Conservation (phyloP, 2,888 invertebrate genomes). For the Lepeophtheirus nordmannii region DNA sequence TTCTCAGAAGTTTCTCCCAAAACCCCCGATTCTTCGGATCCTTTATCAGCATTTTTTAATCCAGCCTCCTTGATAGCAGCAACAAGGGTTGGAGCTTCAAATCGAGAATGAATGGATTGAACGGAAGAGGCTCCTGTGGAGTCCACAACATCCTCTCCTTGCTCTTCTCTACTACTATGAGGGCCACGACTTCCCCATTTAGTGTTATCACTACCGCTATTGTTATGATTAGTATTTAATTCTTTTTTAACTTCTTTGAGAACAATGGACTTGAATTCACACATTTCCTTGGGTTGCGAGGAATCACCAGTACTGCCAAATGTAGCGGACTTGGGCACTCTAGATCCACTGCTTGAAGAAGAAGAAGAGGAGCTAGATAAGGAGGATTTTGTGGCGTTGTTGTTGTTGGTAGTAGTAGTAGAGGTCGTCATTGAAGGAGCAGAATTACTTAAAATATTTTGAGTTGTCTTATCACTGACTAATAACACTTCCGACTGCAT, state of each 20-base stretch:
- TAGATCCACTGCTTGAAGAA: background rate
- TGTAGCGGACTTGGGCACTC: too few species aligned
- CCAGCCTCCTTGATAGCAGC: too few species aligned
- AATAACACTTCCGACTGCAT: background rate
- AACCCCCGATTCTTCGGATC: too few species aligned
- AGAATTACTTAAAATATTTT: background rate
- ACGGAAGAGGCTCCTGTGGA: background rate
- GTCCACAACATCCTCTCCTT: background rate
- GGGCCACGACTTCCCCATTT: background rate
- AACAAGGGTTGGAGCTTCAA: background rate
- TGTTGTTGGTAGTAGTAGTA: background rate
- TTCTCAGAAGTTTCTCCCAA: background rate
- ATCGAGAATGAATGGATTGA: background rate
- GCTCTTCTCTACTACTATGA: background rate
- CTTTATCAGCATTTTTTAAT: too few species aligned
- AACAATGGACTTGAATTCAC: background rate
- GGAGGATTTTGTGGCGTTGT: background rate
- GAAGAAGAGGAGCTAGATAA: background rate
- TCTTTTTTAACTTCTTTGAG: constrained; percentile 3
- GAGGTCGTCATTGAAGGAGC: background rate
- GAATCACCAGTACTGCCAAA: too few species aligned
- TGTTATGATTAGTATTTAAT: background rate
- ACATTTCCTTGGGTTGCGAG: background rate
- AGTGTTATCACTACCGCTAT: too few species aligned
- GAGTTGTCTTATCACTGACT: constrained; percentile 8